phyloP scores from a whole-genome alignment of 2,797 vertebrate species.

The Fundulus diaphanus region DNA sequence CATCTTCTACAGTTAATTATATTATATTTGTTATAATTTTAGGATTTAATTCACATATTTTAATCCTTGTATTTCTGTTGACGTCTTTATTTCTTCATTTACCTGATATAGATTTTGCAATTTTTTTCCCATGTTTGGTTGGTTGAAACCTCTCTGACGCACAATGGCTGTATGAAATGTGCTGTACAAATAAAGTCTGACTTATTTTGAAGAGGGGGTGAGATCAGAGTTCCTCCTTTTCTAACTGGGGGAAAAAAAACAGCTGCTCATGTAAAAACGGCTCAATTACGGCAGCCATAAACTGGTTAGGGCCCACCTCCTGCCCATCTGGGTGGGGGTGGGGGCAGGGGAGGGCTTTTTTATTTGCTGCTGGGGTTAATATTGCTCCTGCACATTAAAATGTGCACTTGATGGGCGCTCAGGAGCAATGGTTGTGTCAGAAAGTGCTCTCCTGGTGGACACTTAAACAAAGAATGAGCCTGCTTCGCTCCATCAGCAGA shows the following conservation, averaged over 20 bases:
- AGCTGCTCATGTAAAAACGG: constrained; percentile 80
- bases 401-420: constrained; percentile 73
- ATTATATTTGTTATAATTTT: background rate
- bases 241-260: constrained; percentile 64
- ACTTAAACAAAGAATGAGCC: constrained; percentile 81
- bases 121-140: background rate
- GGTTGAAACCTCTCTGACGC: background rate
- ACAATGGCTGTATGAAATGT: background rate
- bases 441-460: constrained; percentile 81
- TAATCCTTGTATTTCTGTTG: background rate
- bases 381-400: constrained; percentile 80
- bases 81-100: background rate
- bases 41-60: background rate
- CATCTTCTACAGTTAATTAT: background rate
- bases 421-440: constrained; percentile 73
- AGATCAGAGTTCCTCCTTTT: constrained; percentile 64
- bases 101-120: background rate
- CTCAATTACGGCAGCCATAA: constrained; percentile 81
- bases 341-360: constrained; percentile 44
- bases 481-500: constrained; percentile 69
- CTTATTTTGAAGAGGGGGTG: constrained; percentile 57
- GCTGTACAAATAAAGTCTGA: background rate
- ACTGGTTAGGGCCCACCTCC: constrained; percentile 75
- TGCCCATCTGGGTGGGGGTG: constrained; percentile 52
- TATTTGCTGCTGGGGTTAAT: constrained; percentile 73